Conservation (phyloP, 2,113 vertebrate species). For the Otocyon megalotis region DNA sequence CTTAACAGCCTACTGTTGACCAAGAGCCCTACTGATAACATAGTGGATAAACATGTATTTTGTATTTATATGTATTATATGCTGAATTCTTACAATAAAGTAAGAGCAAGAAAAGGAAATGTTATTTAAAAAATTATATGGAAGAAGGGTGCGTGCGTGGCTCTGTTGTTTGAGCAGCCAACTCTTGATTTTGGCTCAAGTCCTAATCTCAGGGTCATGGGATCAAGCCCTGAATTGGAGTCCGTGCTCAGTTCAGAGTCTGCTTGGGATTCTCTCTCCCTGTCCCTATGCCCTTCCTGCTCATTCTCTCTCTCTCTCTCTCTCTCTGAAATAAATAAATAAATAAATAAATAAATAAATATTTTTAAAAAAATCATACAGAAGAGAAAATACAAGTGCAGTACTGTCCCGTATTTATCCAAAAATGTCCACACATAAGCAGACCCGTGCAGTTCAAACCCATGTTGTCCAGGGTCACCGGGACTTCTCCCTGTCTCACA, state of each 20-base stretch:
- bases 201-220: background rate
- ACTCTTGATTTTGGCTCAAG: background rate
- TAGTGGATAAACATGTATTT: background rate
- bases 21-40: background rate
- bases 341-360: background rate
- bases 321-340: background rate
- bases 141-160: background rate
- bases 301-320: background rate
- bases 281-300: background rate
- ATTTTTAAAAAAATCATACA: background rate
- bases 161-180: background rate
- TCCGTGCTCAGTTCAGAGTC: background rate
- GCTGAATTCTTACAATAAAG: background rate
- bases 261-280: background rate
- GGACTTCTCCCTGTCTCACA: background rate
- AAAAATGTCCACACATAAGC: background rate
- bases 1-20: background rate
- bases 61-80: background rate
- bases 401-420: background rate
- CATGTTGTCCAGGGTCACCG: background rate
- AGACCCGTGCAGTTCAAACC: background rate
- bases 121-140: background rate
- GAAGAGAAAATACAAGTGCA: background rate
- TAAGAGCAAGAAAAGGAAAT: background rate
- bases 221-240: rapidly evolving